These are phyloP conservation scores for Pseudococcus viburni DNA, from an alignment of 2,888 invertebrate genomes.

Conservation along the genomic window DNA sequence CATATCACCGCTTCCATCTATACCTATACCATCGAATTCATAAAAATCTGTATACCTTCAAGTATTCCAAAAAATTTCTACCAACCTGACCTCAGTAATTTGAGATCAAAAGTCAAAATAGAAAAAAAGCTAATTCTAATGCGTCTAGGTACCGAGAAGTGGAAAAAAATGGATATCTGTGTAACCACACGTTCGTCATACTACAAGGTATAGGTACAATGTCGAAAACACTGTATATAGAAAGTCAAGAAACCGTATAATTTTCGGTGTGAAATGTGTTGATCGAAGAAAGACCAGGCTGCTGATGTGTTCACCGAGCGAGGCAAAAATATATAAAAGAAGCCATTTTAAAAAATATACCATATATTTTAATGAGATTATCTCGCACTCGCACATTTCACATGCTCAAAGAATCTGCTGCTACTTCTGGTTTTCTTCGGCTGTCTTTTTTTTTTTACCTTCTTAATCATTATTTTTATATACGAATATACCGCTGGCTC, in stretches of 20 bases:
- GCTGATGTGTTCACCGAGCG: constrained; percentile 16
- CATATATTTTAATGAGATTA: constrained; percentile 19
- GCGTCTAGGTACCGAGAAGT: background rate
- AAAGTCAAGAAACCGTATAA: constrained; percentile 47
- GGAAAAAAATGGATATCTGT: background rate
- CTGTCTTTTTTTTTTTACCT: background rate
- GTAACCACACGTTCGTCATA: background rate
- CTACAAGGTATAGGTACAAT: background rate
- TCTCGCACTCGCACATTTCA: constrained; percentile 13
- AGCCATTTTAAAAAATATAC: constrained; percentile 29
- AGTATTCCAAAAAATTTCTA: background rate
- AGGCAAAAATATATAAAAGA: constrained; percentile 30
- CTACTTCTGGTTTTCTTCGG: constrained; percentile 19
- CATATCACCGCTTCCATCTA: no score
- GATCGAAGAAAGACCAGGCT: constrained; percentile 12
- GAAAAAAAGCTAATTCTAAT: background rate
- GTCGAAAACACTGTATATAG: constrained; percentile 3
- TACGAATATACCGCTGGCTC: background rate
- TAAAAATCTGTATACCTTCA: background rate
- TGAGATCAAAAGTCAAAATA: background rate
- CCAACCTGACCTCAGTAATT: background rate
- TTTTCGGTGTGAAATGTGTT: constrained; percentile 42
- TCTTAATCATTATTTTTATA: constrained; percentile 21
- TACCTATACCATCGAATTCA: no score
- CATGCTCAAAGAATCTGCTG: constrained; percentile 24